Conservation (phyloP, 2,797 vertebrate species). For the Pangasius macronema region DNA sequence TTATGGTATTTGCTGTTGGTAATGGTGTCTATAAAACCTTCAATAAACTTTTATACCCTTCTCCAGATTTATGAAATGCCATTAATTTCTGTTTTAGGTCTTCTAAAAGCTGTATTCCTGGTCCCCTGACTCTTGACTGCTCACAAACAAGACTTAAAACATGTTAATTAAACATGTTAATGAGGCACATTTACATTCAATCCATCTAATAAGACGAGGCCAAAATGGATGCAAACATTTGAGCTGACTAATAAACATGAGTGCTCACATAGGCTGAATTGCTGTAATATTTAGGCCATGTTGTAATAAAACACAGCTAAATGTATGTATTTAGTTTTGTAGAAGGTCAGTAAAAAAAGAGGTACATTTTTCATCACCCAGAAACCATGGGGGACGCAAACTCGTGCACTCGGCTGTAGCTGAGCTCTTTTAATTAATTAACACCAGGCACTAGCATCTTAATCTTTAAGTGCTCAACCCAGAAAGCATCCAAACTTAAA, state of each 20-base stretch:
- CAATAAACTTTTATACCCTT: not conserved
- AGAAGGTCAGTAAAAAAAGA: not conserved
- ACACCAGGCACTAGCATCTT: not conserved
- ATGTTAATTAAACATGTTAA: not conserved
- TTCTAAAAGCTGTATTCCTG: not conserved
- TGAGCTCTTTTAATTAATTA: not conserved
- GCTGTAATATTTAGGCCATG: not conserved
- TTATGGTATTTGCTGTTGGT: not conserved
- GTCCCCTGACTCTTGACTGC: not conserved
- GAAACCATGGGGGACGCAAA: not conserved
- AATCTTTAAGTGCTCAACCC: not conserved
- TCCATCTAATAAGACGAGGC: not conserved
- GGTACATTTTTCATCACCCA: not conserved
- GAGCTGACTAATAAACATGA: not conserved
- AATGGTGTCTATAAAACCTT: not conserved
- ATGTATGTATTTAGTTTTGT: not conserved
- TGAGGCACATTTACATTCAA: not conserved
- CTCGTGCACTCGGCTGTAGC: not conserved
- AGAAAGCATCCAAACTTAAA: not conserved
- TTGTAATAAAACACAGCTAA: not conserved
- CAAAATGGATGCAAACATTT: not conserved
- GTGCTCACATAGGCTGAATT: not conserved
- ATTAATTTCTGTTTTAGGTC: not conserved
- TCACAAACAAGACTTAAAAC: not conserved
- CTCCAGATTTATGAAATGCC: constrained; percentile 3